Base-by-base conservation (phyloP, 2,797 vertebrate genomes). In the Vultur gryphus region DNA sequence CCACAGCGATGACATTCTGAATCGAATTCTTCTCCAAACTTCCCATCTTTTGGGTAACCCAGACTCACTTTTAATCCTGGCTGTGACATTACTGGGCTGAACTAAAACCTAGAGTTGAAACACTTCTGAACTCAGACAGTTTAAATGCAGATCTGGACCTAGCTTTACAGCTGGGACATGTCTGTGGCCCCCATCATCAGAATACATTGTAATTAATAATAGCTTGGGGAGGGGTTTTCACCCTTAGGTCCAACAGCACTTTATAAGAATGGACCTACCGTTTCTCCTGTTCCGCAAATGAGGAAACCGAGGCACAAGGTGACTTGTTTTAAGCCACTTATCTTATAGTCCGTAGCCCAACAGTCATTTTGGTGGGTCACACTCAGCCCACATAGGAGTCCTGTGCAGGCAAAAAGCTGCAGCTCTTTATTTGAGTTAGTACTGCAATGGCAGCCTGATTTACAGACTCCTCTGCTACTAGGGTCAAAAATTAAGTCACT, bases 401-500 rank as follows among this genome's bases (percentile, higher is more conserved):
- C 70, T 64, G 18, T 26, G 10, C 58, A 58, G 59, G 43, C 84
- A 75, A 19, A 55, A 93, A 59, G 64, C 49, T 21, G 3, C 46
- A 84, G 57, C 37, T 65, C 61, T 85, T 62, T 80, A 77, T 83
- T 78, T 85, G 87, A 77, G 67, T 78, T 75, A 51, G 15, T 28
- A 46, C 37, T 75, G 49, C 29, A 49, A 44, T 16, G 65, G 84
- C 84, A 93, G 58, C 44, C 81, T 94, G 89, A 92, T 92, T 92
- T 93, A 91, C 65, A 7, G 69, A 89, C 33, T 83, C 76, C 57
- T 91, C 58, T 89, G 59, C 43, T 89, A 75, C 87, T 67, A 62
- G 54, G 79, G 84, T 97, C 94, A 97, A 92, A 96, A 97, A 91
- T 81, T 91, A 92, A 89, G 93, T 96, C 92, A 92, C 82, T 94